phyloP scores from a whole-genome alignment of 2,113 vertebrate genomes.

The Ctenodactylus gundi region DNA sequence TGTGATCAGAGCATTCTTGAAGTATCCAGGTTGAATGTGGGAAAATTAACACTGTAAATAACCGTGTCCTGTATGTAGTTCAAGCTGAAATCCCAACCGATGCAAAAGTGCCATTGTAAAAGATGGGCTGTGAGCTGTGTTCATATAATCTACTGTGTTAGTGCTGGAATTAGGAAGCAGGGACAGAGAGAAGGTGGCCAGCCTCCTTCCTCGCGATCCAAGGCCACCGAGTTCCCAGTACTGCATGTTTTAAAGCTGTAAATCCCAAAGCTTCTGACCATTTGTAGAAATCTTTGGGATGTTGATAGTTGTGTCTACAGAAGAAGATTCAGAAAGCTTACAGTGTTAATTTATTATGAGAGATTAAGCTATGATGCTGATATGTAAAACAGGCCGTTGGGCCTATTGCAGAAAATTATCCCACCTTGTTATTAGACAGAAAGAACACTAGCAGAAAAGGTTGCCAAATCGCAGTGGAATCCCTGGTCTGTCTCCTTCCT shows the following conservation, averaged over 20 bases:
- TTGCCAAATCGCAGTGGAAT: neutral
- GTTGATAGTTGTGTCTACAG: slow-evolving; percentile 80
- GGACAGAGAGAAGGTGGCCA: slow-evolving; percentile 73
- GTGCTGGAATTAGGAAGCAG: slow-evolving; percentile 66
- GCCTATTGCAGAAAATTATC: neutral
- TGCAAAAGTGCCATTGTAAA: neutral
- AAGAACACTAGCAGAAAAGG: neutral
- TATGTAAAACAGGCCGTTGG: neutral
- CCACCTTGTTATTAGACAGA: neutral
- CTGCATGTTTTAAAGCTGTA: slow-evolving; percentile 72
- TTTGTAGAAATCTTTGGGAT: slow-evolving; percentile 79
- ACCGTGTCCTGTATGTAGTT: neutral
- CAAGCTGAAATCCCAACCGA: neutral
- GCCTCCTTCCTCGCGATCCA: slow-evolving; percentile 77
- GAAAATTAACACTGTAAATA: neutral
- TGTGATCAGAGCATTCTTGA: neutral
- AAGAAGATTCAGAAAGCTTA: slow-evolving; percentile 80
- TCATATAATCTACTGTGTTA: slow-evolving; percentile 70
- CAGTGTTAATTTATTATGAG: slow-evolving; percentile 74
- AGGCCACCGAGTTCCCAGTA: slow-evolving; percentile 75
- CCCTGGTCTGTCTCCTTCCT: neutral
- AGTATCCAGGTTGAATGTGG: neutral
- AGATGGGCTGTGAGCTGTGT: slow-evolving; percentile 41
- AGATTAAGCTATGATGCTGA: slow-evolving; percentile 72
- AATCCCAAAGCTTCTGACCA: slow-evolving; percentile 74